These are phyloP conservation scores for Paradisaea rubra DNA, from an alignment of 2,113 vertebrate genomes.

Conservation along the genomic window DNA sequence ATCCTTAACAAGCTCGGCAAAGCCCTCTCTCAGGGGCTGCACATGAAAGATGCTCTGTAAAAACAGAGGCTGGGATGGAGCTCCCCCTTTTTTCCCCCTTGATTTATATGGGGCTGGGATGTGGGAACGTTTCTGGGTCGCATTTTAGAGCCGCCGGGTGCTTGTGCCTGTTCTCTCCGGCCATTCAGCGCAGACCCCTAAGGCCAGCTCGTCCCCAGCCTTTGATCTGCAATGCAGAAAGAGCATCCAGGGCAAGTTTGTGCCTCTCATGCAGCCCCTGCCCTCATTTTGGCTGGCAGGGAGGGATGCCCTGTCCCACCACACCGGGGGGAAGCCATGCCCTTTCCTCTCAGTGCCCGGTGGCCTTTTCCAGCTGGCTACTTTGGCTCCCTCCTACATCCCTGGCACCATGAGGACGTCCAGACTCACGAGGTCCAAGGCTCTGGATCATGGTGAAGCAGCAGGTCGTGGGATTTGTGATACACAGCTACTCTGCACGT, in stretches of 20 bases:
- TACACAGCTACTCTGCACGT: rapidly evolving
- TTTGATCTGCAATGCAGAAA: conserved; percentile 63
- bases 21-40: conserved; percentile 55
- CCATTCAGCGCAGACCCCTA: conserved; percentile 41
- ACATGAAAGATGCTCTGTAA: conserved; percentile 61
- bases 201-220: conserved; percentile 15
- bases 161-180: conserved; percentile 2
- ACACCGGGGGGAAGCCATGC: rapidly evolving
- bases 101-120: conserved; percentile 61
- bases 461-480: not conserved
- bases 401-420: not conserved
- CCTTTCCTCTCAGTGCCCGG: not conserved
- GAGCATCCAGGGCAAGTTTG: not conserved
- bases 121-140: conserved; percentile 52
- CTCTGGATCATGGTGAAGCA: not conserved
- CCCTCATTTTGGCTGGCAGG: not conserved
- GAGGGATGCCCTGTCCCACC: not conserved
- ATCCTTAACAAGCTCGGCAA: conserved; percentile 59
- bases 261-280: not conserved
- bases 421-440: not conserved
- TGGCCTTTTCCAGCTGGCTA: not conserved
- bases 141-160: conserved; percentile 15
- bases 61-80: conserved; percentile 29
- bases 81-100: not conserved
- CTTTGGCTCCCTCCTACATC: not conserved